Conservation (phyloP, 53 echinoderm and acorn worm genomes). For the Pentamera pediparva region DNA sequence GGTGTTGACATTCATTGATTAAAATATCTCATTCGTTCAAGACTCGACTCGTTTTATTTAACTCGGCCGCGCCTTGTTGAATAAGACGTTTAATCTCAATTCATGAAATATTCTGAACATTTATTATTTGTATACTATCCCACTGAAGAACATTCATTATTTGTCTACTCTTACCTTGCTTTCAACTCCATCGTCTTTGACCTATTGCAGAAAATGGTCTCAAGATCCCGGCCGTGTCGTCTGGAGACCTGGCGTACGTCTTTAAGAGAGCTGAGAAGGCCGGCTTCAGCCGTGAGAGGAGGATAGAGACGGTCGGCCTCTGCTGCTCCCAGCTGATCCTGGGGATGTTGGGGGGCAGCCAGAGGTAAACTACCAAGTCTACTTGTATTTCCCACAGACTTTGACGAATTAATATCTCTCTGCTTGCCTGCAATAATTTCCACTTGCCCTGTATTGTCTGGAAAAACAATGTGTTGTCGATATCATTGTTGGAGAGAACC, state of each 20-base stretch:
- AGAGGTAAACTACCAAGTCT: slow-evolving; percentile 31
- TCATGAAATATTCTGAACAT: background rate
- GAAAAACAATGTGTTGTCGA: too few relatives aligned
- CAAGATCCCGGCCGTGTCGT: slow-evolving; percentile 59
- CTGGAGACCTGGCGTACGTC: slow-evolving; percentile 47
- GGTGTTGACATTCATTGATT: too few relatives aligned
- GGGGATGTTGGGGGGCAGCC: slow-evolving; percentile 47
- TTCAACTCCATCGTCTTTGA: too few relatives aligned
- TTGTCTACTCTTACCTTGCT: too few relatives aligned
- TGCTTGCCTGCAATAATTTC: background rate
- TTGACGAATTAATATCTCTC: background rate
- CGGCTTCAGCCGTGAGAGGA: slow-evolving; percentile 62
- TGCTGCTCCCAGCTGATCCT: slow-evolving; percentile 53
- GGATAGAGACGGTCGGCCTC: slow-evolving; percentile 73
- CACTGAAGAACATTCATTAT: background rate
- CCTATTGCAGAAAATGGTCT: slow-evolving; percentile 63
- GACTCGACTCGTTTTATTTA: background rate
- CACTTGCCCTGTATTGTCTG: too few relatives aligned
- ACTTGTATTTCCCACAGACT: background rate
- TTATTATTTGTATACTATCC: background rate
- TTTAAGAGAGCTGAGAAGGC: slow-evolving; percentile 51
- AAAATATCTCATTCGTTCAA: too few relatives aligned
- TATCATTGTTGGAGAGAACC: too few relatives aligned
- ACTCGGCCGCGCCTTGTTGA: background rate
- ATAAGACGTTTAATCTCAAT: background rate